These are phyloP conservation scores for Lutjanus campechanus DNA, from an alignment of 2,797 vertebrate genomes.

Conservation along the genomic window DNA sequence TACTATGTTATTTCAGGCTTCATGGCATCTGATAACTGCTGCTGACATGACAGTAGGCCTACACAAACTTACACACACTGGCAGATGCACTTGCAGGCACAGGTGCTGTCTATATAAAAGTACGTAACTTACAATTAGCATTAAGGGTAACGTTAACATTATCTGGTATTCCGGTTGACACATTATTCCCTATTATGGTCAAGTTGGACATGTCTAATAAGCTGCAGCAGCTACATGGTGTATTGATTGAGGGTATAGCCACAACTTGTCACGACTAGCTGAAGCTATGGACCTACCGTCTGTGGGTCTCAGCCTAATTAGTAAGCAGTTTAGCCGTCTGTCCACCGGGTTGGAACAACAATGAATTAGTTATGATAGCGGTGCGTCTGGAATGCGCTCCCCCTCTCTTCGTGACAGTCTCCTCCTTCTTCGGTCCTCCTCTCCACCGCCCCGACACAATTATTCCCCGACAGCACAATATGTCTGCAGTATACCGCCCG, in stretches of 20 bases:
- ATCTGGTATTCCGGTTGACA: slow-evolving; percentile 4
- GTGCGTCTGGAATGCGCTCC: slow-evolving; percentile 23
- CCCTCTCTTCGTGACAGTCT: slow-evolving; percentile 13
- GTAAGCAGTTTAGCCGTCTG: slow-evolving; percentile 9
- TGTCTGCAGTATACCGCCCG: neutral
- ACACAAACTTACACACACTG: slow-evolving; percentile 18
- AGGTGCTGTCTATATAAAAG: slow-evolving; percentile 31
- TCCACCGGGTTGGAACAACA: slow-evolving; percentile 20
- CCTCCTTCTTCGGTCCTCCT: neutral
- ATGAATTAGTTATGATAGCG: slow-evolving; percentile 32
- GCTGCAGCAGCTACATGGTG: neutral
- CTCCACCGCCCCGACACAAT: neutral
- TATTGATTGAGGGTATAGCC: neutral
- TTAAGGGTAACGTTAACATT: neutral
- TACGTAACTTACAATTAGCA: neutral
- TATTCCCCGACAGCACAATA: neutral
- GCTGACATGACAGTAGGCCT: slow-evolving; percentile 48
- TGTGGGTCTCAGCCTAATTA: slow-evolving; percentile 13
- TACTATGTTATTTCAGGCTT: slow-evolving; percentile 73
- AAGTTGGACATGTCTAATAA: slow-evolving; percentile 11
- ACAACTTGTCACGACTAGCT: slow-evolving; percentile 5
- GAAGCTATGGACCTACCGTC: slow-evolving; percentile 52
- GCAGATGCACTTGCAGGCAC: slow-evolving; percentile 38
- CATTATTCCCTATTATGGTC: slow-evolving; percentile 50
- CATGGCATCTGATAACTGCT: slow-evolving; percentile 73